Percentiles rank a stretch among this genome's conserved stretches.
Conservation (phyloP, 2,797 vertebrate species). For the Pangasius krempfi region DNA sequence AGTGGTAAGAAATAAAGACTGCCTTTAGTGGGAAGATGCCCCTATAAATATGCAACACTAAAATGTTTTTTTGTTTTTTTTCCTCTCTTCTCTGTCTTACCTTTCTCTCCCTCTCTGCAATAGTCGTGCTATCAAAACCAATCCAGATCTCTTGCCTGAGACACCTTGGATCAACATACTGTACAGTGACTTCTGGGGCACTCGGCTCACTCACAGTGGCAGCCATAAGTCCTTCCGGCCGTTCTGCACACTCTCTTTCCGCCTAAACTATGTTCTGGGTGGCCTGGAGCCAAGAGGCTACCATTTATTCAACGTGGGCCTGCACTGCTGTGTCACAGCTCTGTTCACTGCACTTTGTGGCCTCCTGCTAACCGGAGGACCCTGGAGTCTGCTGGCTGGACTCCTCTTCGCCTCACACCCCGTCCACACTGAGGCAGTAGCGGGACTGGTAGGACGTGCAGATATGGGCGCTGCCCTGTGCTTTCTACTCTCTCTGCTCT, state of each 20-base stretch:
- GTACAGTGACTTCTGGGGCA: conserved; percentile 99
- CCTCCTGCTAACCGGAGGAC: conserved; percentile 85
- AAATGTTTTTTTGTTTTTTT: background rate
- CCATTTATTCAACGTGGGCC: conserved; percentile 88
- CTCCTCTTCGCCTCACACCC: conserved; percentile 95
- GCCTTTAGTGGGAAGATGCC: background rate
- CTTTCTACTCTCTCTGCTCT: conserved; percentile 91
- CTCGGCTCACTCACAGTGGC: conserved; percentile 94
- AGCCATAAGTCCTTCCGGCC: conserved; percentile 99
- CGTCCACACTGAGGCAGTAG: conserved; percentile 95
- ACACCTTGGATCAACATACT: conserved; percentile 97
- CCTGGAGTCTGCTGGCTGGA: conserved; percentile 92
- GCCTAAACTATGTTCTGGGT: conserved; percentile 89
- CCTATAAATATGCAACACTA: background rate
- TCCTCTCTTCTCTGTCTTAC: background rate
- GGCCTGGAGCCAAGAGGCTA: conserved; percentile 95
- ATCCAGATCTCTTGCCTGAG: conserved; percentile 96
- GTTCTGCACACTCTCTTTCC: conserved; percentile 96
- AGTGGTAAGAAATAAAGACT: background rate
- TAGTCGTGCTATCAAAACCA: conserved; percentile 99
- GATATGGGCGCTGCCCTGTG: conserved; percentile 94
- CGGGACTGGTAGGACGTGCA: conserved; percentile 92
- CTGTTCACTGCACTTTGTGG: conserved; percentile 91
- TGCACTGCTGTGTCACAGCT: conserved; percentile 88
- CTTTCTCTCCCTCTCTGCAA: conserved; percentile 86